Percentiles rank a stretch among this genome's conserved stretches.
Conservation (phyloP, 1,140 invertebrate species). For the Drosophila hydei region DNA sequence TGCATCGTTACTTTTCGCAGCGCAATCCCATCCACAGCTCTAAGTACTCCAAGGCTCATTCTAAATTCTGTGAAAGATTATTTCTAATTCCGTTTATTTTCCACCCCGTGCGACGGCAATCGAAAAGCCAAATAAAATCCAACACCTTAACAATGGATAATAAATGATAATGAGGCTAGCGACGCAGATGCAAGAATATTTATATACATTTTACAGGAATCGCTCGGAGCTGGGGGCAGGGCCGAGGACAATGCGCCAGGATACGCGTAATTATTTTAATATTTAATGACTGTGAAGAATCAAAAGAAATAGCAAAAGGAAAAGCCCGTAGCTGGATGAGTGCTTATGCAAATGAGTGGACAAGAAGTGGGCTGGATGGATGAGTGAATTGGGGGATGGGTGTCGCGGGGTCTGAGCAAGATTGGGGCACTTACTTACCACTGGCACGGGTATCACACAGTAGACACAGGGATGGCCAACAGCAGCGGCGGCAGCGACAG, state of each 20-base stretch:
- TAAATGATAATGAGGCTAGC: slow-evolving; percentile 65
- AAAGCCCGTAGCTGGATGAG: slow-evolving; percentile 5
- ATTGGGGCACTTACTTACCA: slow-evolving; percentile 63
- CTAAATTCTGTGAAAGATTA: neutral
- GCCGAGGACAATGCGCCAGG: slow-evolving; percentile 21
- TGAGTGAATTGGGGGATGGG: neutral
- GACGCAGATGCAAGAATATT: neutral
- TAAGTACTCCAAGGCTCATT: neutral
- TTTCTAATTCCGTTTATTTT: slow-evolving; percentile 9
- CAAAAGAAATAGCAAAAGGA: slow-evolving; percentile 29
- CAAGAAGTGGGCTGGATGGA: neutral
- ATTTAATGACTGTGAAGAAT: slow-evolving; percentile 65
- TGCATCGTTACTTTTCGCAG: neutral
- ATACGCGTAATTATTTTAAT: slow-evolving; percentile 69
- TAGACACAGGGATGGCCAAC: slow-evolving; percentile 82
- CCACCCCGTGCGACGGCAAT: neutral
- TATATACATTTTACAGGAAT: neutral
- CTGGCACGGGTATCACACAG: slow-evolving; percentile 79
- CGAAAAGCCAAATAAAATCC: slow-evolving; percentile 32
- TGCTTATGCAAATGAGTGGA: slow-evolving; percentile 42
- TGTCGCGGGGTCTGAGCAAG: neutral
- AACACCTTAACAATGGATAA: slow-evolving; percentile 57
- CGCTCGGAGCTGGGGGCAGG: neutral
- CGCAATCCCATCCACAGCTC: neutral
- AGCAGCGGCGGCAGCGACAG: slow-evolving; percentile 73